Evolutionary conservation across 2,888 invertebrate genomes (phyloP).

Genomic region (Sinelater perroti): DNA sequence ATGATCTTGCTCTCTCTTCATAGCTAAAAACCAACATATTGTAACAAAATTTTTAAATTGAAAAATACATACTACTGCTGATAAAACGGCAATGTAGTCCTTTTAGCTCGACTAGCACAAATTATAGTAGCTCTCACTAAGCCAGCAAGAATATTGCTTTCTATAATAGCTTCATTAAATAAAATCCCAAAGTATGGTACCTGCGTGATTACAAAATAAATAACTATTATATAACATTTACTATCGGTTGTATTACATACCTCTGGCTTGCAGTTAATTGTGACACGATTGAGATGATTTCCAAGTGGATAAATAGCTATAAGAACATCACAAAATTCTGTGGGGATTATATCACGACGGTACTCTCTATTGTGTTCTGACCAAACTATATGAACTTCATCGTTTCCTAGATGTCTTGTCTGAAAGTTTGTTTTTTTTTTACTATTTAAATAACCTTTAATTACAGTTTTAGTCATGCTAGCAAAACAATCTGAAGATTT

Average conservation of each 20-base stretch:
- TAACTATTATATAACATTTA: neutral
- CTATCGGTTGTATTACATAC: conserved; percentile 62
- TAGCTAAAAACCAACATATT: conserved; percentile 69
- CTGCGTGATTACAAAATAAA: conserved; percentile 56
- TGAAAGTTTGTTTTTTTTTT: conserved; percentile 58
- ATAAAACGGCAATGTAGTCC: conserved; percentile 88
- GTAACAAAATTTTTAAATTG: conserved; percentile 3
- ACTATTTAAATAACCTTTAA: too few relatives aligned
- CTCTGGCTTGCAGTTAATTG: conserved; percentile 86
- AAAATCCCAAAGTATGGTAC: conserved; percentile 95
- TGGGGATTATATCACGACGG: conserved; percentile 95
- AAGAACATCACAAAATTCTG: conserved; percentile 98
- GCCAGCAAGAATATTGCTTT: conserved; percentile 77
- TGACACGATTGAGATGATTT: conserved; percentile 86
- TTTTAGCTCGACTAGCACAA: conserved; percentile 90
- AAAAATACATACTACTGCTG: conserved; percentile 87
- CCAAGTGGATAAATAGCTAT: conserved; percentile 94
- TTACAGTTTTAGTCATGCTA: too few relatives aligned
- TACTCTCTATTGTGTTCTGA: conserved; percentile 97
- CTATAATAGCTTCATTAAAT: conserved; percentile 89
- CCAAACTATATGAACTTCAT: conserved; percentile 99
- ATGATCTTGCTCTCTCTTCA: conserved; percentile 86
- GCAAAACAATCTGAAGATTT: too few relatives aligned
- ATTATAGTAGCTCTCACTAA: conserved; percentile 90
- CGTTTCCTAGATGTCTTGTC: conserved; percentile 96